Evolutionary conservation across 2,888 invertebrate species (phyloP).

Genomic region (Cyrtodaria siliqua): DNA sequence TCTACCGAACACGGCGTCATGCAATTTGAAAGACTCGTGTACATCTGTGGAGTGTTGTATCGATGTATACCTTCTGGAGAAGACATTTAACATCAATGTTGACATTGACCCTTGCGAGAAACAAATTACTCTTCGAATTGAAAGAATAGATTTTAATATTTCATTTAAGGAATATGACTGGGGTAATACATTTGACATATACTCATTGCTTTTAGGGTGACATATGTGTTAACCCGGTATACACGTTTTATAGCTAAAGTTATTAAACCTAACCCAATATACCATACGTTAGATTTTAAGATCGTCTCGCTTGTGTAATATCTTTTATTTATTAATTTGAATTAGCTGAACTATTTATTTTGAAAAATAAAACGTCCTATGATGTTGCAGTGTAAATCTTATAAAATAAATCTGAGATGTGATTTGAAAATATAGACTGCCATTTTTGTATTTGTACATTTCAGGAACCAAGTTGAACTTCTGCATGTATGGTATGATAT

Average conservation of each 20-base stretch:
- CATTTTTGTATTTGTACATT: not conserved
- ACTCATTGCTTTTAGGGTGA: too few relatives aligned
- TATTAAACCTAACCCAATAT: too few relatives aligned
- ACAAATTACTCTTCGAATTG: slow-evolving; percentile 60
- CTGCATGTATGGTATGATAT: slow-evolving; percentile 2
- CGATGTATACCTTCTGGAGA: slow-evolving; percentile 59
- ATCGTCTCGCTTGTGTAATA: too few relatives aligned
- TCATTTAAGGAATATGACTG: slow-evolving; percentile 21
- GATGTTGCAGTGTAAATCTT: too few relatives aligned
- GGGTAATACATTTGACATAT: slow-evolving; percentile 20
- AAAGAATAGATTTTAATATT: slow-evolving; percentile 48
- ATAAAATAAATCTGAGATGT: too few relatives aligned
- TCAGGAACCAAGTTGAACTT: slow-evolving; percentile 1
- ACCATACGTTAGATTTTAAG: too few relatives aligned
- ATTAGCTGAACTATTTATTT: too few relatives aligned
- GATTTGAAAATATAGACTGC: too few relatives aligned
- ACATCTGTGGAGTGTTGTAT: slow-evolving; percentile 69
- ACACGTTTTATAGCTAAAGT: too few relatives aligned
- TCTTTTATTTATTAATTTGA: too few relatives aligned
- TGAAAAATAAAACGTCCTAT: too few relatives aligned
- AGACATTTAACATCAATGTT: slow-evolving; percentile 62
- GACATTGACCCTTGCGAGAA: slow-evolving; percentile 67
- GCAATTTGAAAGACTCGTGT: slow-evolving; percentile 56
- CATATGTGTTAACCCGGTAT: too few relatives aligned
- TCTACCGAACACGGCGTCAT: slow-evolving; percentile 45